Percentiles rank a stretch among this genome's conserved stretches.
Evolutionary conservation across 2,113 vertebrate species (phyloP).

Genomic region (Acrocephalus kingi): DNA sequence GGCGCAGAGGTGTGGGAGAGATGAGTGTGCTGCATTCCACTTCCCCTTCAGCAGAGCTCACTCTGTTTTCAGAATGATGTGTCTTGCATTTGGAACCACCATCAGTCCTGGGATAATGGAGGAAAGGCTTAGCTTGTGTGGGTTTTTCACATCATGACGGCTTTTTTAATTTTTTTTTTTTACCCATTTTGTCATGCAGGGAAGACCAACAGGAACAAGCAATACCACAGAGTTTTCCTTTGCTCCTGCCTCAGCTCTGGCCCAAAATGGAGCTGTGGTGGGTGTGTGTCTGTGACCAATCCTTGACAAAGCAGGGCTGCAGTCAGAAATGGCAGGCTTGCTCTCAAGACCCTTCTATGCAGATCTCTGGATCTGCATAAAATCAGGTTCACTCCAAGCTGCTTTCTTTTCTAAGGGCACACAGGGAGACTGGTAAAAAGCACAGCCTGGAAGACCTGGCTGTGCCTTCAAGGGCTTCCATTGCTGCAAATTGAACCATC

Average conservation of each 20-base stretch:
- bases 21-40: neutral
- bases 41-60: constrained; percentile 8
- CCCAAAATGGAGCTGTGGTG: neutral
- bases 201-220: neutral
- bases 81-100: neutral
- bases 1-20: neutral
- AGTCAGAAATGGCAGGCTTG: neutral
- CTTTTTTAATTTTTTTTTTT: neutral
- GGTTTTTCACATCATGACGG: neutral
- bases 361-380: neutral
- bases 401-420: neutral
- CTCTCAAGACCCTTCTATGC: neutral
- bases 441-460: neutral
- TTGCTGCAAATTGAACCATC: neutral
- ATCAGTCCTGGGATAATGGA: neutral
- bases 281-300: neutral
- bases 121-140: neutral
- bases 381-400: neutral
- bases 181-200: neutral
- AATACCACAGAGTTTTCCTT: neutral
- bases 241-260: neutral
- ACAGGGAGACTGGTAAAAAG: neutral
- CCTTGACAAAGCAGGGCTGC: neutral
- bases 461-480: neutral
- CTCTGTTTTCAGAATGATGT: neutral